phyloP scores from a whole-genome alignment of 2,797 vertebrate species.

The Crypturellus tataupa region DNA sequence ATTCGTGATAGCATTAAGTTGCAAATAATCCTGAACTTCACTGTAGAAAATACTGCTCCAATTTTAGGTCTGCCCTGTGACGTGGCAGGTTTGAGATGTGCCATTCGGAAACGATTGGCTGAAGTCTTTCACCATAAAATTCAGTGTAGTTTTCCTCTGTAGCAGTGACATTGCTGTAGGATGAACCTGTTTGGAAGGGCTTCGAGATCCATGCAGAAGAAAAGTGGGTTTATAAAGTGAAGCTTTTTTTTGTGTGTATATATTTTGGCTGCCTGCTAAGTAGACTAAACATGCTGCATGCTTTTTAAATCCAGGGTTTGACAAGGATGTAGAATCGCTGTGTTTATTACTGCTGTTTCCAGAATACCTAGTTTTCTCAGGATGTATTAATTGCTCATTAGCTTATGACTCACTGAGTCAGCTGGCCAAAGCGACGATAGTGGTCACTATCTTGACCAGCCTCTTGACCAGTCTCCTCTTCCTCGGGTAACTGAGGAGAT shows the following conservation, averaged over 20 bases:
- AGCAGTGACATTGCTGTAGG: not conserved
- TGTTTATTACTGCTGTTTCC: conserved; percentile 12
- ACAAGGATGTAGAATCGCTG: conserved; percentile 19
- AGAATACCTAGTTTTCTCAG: not conserved
- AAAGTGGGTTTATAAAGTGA: conserved; percentile 28
- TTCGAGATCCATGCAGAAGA: not conserved
- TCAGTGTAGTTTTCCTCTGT: not conserved
- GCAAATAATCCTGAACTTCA: not conserved
- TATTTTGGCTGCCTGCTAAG: conserved; percentile 51
- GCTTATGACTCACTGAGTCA: not conserved
- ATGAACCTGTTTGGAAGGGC: conserved; percentile 32
- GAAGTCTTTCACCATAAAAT: conserved; percentile 1
- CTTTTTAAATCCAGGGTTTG: conserved; percentile 51
- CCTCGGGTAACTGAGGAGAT: not conserved
- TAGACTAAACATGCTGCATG: conserved; percentile 58
- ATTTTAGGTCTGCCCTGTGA: not conserved
- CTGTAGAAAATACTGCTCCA: not conserved
- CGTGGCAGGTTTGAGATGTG: not conserved
- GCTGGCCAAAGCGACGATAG: not conserved
- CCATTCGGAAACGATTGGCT: not conserved
- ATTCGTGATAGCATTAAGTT: not conserved
- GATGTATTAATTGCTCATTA: not conserved
- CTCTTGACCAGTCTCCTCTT: not conserved
- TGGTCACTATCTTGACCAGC: not conserved
- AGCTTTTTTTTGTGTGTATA: not conserved